A percentile compares a stretch with the other conserved stretches of the same genome.
phyloP scores from a whole-genome alignment of 2,113 vertebrate genomes.

The Rhinolophus ferrumequinum region DNA sequence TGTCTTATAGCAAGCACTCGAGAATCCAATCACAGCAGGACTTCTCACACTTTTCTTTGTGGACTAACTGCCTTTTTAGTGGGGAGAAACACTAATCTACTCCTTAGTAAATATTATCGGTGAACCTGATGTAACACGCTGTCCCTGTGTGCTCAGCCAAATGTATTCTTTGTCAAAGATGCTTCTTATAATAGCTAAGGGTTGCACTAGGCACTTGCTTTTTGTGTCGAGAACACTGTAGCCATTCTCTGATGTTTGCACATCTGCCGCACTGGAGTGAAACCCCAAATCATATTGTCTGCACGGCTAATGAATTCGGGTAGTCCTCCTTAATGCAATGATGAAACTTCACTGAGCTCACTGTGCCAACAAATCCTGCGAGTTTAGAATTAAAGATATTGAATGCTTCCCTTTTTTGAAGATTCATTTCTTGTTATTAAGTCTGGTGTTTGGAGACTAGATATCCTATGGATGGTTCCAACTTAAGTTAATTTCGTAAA shows the following conservation, averaged over 20 bases:
- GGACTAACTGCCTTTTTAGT: neutral
- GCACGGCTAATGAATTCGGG: constrained; percentile 30
- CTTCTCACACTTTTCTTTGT: neutral
- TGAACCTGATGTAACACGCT: neutral
- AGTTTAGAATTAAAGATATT: neutral
- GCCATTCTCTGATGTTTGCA: constrained; percentile 50
- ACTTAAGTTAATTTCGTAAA: constrained; percentile 42
- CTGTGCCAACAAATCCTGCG: neutral
- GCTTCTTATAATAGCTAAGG: neutral
- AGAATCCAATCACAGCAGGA: neutral
- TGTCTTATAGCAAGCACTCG: neutral
- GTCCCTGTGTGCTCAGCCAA: neutral
- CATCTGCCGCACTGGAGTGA: constrained; percentile 31
- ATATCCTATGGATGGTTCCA: neutral
- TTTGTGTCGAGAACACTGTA: constrained; percentile 40
- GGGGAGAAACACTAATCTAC: neutral
- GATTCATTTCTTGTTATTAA: neutral
- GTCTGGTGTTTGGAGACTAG: neutral
- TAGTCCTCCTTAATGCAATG: neutral
- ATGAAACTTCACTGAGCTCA: neutral
- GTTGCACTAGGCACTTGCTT: neutral
- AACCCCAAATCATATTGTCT: constrained; percentile 28
- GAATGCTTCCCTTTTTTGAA: neutral
- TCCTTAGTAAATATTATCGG: neutral
- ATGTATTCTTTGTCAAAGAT: neutral